Conservation (phyloP, 1,140 invertebrate species). For the Xylocopa sonorina region DNA sequence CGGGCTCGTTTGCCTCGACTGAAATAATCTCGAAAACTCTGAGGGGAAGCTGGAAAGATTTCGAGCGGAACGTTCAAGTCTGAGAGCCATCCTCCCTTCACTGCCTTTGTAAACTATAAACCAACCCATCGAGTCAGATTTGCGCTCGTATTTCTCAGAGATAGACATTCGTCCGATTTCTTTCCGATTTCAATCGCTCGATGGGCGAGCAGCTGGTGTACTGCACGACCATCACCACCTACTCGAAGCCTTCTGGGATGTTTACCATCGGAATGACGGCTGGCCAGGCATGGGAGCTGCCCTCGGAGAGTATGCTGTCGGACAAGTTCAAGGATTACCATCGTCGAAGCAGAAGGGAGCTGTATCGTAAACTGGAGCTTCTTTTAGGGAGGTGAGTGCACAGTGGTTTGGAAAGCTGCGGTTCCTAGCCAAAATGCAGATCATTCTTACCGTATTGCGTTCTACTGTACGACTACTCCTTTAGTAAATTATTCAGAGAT, state of each 20-base stretch:
- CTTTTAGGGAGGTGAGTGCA: conserved; percentile 80
- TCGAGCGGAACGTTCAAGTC: neutral
- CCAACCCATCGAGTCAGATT: neutral
- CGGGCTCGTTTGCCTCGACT: neutral
- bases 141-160: neutral
- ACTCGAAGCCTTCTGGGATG: conserved; percentile 83
- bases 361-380: conserved; percentile 79
- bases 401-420: too few species aligned
- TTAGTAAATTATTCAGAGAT: too few species aligned
- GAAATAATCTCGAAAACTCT: neutral
- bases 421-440: too few species aligned
- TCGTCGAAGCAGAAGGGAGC: conserved; percentile 79
- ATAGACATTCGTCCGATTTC: neutral
- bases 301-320: conserved; percentile 78
- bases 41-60: neutral
- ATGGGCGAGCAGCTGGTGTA: conserved; percentile 83
- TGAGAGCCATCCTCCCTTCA: neutral
- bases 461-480: too few species aligned
- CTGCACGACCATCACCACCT: conserved; percentile 84
- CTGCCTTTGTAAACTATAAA: neutral
- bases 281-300: conserved; percentile 88
- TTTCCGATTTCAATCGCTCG: neutral
- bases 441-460: too few species aligned
- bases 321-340: conserved; percentile 77
- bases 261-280: conserved; percentile 87